Base-by-base conservation (phyloP, 2,888 invertebrate genomes). In the Belgica antarctica region DNA sequence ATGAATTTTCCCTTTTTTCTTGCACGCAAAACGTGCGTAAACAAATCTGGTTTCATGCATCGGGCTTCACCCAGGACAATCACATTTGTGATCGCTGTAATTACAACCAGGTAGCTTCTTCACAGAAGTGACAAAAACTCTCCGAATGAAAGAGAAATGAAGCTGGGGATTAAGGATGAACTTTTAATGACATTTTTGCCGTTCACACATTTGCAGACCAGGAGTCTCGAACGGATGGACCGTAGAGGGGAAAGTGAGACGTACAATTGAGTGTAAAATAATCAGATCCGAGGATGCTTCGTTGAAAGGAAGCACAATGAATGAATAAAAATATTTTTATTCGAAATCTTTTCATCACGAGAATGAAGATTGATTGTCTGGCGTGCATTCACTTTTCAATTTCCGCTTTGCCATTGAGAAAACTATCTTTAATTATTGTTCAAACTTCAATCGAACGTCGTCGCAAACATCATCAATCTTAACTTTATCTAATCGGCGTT, bases 91-190 rank as follows among this genome's bases (percentile, higher is more conserved):
- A 62, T 62, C 62, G 31, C 62, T 62, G 27, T 52, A 52, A 52
- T 52, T 52, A 52, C 31, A 27, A 41, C 41, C 63, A 63, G 63
- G 63, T 63, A 63, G 63, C 36, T 22, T 62, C 27, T 15, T 63
- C 52, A 22, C 2, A 52, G 52, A 52, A 52, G 52, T 52, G 52
- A 52, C 52, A 52, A 52, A 52, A 52, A 41, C 3, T 10, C 52
- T 52, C 19, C 22, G 7, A 3, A 19, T 57, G 28, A 61, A 47
- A 61, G 17, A 41, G 41, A 28, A 19, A 41, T 10, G 41, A 15
- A 52, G 34, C 5, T 12, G 34, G 36, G 47, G 65, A 66, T 66
- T 66, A 66, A 66, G 28, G 47, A 66, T 66, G 65, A 66, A 66
- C 22, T 36, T 34, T 62, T 41, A 36, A 63, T 63, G 63, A 63